Percentiles rank a stretch among this genome's conserved stretches.
phyloP scores from a whole-genome alignment of 2,888 invertebrate species.

The Hydrotaea cyrtoneurina region DNA sequence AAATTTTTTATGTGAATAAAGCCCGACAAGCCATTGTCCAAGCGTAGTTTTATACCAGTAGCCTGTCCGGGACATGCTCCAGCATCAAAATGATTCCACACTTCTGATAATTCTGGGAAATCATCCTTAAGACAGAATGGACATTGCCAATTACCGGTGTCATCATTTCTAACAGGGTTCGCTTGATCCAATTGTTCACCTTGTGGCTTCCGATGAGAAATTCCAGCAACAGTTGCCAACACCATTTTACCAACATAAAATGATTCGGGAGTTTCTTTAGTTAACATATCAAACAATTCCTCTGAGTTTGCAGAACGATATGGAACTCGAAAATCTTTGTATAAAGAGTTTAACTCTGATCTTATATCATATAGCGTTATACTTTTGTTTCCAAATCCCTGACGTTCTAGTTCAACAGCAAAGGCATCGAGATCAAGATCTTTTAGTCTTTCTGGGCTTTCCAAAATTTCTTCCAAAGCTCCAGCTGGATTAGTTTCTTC shows the following conservation, averaged over 20 bases:
- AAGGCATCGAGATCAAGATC: constrained; percentile 99
- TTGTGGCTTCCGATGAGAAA: constrained; percentile 93
- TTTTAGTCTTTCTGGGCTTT: constrained; percentile 95
- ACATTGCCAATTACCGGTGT: constrained; percentile 97
- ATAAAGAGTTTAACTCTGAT: constrained; percentile 95
- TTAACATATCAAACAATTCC: constrained; percentile 95
- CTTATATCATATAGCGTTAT: constrained; percentile 98
- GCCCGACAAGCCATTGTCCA: constrained; percentile 96
- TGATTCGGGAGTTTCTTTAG: constrained; percentile 97
- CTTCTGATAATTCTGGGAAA: constrained; percentile 97
- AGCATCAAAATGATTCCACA: constrained; percentile 99
- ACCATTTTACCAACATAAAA: constrained; percentile 95
- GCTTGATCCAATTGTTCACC: constrained; percentile 97
- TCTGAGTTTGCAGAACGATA: constrained; percentile 91
- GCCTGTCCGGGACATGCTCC: constrained; percentile 97
- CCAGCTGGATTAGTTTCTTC: constrained; percentile 98
- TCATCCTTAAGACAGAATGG: constrained; percentile 98
- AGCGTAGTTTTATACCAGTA: constrained; percentile 91
- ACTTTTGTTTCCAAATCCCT: constrained; percentile 93
- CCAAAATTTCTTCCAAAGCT: constrained; percentile 97
- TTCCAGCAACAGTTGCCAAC: constrained; percentile 89
- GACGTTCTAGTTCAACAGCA: constrained; percentile 97
- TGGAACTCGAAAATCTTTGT: constrained; percentile 92
- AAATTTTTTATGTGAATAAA: constrained; percentile 97
- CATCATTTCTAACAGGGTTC: constrained; percentile 96